Evolutionary conservation across 2,797 vertebrate genomes (phyloP), one percentile per base, ranked within the genome.

Genomic region (Enteromius fasciolatus): DNA sequence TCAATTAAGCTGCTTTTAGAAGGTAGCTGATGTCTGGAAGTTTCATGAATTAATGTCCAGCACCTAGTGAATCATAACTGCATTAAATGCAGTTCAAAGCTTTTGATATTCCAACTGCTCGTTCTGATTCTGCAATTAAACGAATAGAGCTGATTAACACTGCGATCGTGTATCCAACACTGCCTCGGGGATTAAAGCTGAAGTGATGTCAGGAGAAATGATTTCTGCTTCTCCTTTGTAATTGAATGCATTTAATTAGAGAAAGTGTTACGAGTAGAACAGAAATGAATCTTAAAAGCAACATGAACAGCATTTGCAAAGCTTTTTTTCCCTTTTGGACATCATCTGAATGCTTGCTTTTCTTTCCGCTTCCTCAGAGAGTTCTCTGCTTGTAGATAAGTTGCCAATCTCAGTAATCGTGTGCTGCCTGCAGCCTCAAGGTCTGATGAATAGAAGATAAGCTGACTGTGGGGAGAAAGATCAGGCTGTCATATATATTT

Each of bases 401-500:
- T 52, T 82, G n/a, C 46, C 70, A 81, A 14, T 75, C 59, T 28
- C 15, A 0, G 8, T 54, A 81, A 64, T 54, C 14, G 1, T n/a
- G 18, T 17, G 44, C 69, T 50, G 41, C 14, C n/a, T 74, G 5
- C 31, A 81, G 69, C 44, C 41, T 63, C 12, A 8, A 73, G 31
- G 10, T 28, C 70, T 54, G 70, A 82, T 75, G 46, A 74, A 63
- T 57, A 4, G 39, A 73, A 39, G 80, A 75, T 66, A 54, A 31
- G 15, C 25, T 66, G 10, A 50, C 44, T 28, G 54, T 73, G 31
- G 20, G 48, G 72, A 41, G 33, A 82, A 57, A 54, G 33, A 75
- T 66, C 52, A 82, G 59, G 17, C 78, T 61, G 54, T 72, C 78
- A 76, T 46, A 25, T 81, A 5, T 18, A 73, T 73, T 61, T 48